Conservation (phyloP, 2,113 vertebrate species). For the Etheostoma spectabile region DNA sequence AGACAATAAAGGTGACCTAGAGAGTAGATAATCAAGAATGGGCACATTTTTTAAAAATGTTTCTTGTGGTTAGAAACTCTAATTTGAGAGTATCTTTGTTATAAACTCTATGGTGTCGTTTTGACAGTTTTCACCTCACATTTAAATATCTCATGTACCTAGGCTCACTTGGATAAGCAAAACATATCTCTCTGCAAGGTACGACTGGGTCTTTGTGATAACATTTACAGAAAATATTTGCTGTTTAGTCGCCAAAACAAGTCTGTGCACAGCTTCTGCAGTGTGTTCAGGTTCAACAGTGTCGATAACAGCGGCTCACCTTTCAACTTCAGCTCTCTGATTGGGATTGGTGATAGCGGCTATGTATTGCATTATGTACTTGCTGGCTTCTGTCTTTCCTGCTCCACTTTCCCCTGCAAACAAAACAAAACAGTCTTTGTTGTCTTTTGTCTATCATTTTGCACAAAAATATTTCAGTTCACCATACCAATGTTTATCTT, state of each 20-base stretch:
- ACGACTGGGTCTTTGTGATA: neutral
- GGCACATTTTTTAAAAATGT: neutral
- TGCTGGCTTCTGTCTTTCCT: constrained; percentile 98
- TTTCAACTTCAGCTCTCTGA: constrained; percentile 96
- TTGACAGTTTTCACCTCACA: neutral
- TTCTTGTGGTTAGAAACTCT: neutral
- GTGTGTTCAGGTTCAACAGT: neutral
- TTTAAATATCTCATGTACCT: neutral
- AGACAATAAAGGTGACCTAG: constrained; percentile 1
- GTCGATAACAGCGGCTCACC: constrained; percentile 82
- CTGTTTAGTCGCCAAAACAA: neutral
- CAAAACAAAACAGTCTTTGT: neutral
- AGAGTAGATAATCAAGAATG: neutral
- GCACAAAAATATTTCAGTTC: no score
- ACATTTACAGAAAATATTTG: neutral
- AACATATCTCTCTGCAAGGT: neutral
- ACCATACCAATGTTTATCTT: no score
- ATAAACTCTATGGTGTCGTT: neutral
- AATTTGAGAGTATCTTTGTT: neutral
- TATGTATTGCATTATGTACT: constrained; percentile 99
- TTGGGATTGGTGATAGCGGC: constrained; percentile 98
- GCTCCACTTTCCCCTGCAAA: constrained; percentile 95
- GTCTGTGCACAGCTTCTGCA: neutral
- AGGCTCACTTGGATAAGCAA: neutral
- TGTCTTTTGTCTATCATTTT: neutral